phyloP scores from a whole-genome alignment of 2,797 vertebrate genomes.

The Hemitrygon akajei region DNA sequence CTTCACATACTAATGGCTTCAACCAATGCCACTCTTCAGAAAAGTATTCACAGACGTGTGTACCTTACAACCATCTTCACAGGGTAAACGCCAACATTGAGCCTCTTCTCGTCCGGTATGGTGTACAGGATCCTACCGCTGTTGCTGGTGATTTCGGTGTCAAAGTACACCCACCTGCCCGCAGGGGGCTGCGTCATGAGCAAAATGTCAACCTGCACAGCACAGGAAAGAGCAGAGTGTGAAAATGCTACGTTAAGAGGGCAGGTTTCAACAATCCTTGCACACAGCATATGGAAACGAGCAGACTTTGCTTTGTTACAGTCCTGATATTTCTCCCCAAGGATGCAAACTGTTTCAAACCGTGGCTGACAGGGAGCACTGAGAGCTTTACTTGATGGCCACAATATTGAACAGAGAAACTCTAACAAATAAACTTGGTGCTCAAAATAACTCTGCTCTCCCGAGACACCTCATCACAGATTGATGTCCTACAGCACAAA shows the following conservation, averaged over 20 bases:
- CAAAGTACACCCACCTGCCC: slow-evolving; percentile 88
- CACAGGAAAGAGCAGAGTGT: slow-evolving; percentile 11
- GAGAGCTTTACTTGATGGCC: background rate
- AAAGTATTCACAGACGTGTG: slow-evolving; percentile 40
- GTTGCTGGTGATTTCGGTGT: slow-evolving; percentile 90
- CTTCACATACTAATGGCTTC: background rate
- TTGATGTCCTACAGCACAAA: background rate
- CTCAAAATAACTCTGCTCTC: background rate
- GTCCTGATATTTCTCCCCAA: background rate
- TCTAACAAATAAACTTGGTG: background rate
- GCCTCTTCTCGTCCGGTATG: slow-evolving; percentile 77
- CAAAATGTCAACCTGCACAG: slow-evolving; percentile 79
- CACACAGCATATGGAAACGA: background rate
- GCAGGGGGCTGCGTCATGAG: slow-evolving; percentile 89
- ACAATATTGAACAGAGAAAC: background rate
- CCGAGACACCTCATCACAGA: background rate
- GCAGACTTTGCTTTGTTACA: background rate
- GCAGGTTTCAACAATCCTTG: background rate
- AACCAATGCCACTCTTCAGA: background rate
- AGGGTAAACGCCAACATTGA: slow-evolving; percentile 84
- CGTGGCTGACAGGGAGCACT: background rate
- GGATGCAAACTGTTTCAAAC: background rate
- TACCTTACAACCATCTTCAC: slow-evolving; percentile 98
- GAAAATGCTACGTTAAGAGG: background rate
- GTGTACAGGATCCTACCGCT: slow-evolving; percentile 84